These are phyloP conservation scores for Trichomalopsis sarcophagae DNA, from an alignment of 1,140 invertebrate species.

Conservation along the genomic window DNA sequence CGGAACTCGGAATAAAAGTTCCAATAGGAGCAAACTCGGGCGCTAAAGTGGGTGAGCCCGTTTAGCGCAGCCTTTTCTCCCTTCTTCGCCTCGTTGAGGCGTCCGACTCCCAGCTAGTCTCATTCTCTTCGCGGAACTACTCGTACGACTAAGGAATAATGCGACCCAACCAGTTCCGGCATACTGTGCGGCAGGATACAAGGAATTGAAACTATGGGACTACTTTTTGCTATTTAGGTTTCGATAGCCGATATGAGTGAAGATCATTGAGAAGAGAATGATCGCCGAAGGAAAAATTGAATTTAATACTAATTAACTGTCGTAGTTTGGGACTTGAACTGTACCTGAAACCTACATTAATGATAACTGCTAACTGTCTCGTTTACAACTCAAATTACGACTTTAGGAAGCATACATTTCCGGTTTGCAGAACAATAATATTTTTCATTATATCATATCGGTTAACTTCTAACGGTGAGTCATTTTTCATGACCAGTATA, in stretches of 20 bases:
- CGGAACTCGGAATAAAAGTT: slow-evolving; percentile 17
- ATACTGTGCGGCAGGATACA: slow-evolving; percentile 6
- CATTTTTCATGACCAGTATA: no score
- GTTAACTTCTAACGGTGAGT: no score
- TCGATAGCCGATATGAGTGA: neutral
- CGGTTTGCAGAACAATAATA: no score
- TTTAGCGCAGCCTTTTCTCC: slow-evolving; percentile 38
- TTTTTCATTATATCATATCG: no score
- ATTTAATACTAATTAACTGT: no score
- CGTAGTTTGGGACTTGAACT: no score
- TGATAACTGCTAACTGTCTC: no score
- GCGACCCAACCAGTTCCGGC: slow-evolving; percentile 58
- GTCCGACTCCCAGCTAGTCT: slow-evolving; percentile 7
- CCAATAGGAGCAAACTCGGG: neutral
- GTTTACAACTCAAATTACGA: no score
- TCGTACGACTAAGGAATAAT: slow-evolving; percentile 52
- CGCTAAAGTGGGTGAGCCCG: slow-evolving; percentile 59
- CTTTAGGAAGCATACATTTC: no score
- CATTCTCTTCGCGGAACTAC: slow-evolving; percentile 64
- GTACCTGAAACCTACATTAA: no score
- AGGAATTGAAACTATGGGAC: slow-evolving; percentile 29
- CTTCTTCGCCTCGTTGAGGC: slow-evolving; percentile 46
- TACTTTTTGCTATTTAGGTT: slow-evolving; percentile 28
- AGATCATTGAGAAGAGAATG: no score
- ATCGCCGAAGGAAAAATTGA: no score